Percentiles rank a stretch among this genome's conserved stretches.
These are phyloP conservation scores for Coluber constrictor DNA, from an alignment of 2,797 vertebrate genomes.

Conservation along the genomic window DNA sequence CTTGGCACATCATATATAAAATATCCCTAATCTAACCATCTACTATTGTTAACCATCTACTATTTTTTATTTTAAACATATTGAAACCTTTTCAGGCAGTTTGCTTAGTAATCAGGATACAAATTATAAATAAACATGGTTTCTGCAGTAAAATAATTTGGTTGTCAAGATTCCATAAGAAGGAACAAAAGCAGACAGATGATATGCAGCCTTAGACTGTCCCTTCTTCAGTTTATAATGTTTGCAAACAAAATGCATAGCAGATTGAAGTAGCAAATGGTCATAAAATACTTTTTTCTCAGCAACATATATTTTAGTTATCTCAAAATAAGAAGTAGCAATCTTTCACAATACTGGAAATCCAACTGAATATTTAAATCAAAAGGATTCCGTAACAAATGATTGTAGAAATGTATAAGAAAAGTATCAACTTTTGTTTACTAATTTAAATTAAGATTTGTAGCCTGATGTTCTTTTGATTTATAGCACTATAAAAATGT, in stretches of 20 bases:
- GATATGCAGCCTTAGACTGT: not conserved
- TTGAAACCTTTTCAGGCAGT: not conserved
- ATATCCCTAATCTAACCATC: not conserved
- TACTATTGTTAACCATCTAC: not conserved
- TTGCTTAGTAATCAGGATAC: not conserved
- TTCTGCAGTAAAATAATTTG: not conserved
- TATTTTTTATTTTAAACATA: not conserved
- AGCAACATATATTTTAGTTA: not conserved
- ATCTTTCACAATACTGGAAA: not conserved
- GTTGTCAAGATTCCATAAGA: not conserved
- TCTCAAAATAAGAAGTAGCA: not conserved
- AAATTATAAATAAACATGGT: not conserved
- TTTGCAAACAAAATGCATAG: not conserved
- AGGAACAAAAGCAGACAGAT: not conserved
- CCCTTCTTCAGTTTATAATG: not conserved
- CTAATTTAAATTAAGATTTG: not conserved
- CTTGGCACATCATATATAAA: not conserved
- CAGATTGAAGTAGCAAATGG: not conserved
- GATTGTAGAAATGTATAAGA: not conserved
- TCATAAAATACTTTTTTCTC: not conserved
- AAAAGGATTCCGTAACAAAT: not conserved
- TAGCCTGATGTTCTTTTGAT: not conserved
- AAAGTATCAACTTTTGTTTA: not conserved
- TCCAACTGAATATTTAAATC: not conserved
- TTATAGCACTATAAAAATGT: not conserved